These are phyloP conservation scores for Falcunculus frontatus DNA, from an alignment of 2,113 vertebrate genomes.

Conservation along the genomic window DNA sequence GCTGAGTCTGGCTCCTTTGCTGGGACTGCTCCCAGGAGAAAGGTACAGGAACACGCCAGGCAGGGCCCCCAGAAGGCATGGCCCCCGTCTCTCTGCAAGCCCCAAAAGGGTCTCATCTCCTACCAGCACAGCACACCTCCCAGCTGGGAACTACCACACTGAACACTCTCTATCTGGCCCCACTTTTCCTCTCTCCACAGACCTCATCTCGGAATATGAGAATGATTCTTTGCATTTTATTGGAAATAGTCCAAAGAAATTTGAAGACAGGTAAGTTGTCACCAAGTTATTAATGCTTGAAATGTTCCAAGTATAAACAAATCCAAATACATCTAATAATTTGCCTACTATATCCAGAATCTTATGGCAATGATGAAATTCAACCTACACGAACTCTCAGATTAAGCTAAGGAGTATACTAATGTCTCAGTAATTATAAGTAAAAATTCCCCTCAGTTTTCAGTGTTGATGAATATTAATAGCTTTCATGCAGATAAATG, in stretches of 20 bases:
- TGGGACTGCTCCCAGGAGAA: neutral
- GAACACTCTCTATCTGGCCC: neutral
- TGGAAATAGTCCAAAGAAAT: neutral
- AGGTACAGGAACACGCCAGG: rapidly evolving
- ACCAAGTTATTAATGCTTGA: neutral
- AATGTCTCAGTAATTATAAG: neutral
- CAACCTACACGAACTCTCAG: neutral
- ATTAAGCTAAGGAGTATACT: neutral
- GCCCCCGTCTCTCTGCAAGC: neutral
- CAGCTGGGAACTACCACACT: rapidly evolving
- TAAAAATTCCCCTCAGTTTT: neutral
- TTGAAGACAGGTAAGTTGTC: neutral
- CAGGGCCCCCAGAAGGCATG: neutral
- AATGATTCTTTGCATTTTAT: neutral
- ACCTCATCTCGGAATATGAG: neutral
- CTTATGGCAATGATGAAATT: neutral
- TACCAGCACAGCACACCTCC: rapidly evolving
- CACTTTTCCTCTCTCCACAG: neutral
- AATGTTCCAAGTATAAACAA: neutral
- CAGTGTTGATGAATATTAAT: neutral
- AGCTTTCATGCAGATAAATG: neutral
- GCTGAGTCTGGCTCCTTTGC: neutral
- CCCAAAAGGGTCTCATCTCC: neutral
- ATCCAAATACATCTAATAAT: neutral
- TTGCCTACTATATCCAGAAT: neutral